Evolutionary conservation across 2,797 vertebrate species (phyloP).

Genomic region (Psittacula echo): DNA sequence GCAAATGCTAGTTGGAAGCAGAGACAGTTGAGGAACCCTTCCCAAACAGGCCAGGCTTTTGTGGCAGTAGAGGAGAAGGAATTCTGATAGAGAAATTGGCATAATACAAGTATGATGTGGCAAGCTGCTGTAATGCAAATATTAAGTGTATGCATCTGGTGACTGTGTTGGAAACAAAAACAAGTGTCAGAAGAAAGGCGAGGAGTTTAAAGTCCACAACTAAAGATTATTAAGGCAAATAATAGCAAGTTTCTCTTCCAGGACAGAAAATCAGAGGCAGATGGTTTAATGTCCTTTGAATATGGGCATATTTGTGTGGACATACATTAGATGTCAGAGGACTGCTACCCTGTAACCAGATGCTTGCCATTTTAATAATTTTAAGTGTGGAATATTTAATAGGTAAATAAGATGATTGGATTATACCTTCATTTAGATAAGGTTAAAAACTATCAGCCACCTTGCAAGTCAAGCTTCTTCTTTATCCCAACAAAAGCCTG

Average conservation of each 20-base stretch:
- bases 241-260: neutral
- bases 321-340: fast-evolving
- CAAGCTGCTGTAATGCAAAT: neutral
- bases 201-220: neutral
- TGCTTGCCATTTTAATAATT: neutral
- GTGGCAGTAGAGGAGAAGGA: neutral
- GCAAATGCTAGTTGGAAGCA: neutral
- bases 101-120: neutral
- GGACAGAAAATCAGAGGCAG: neutral
- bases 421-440: neutral
- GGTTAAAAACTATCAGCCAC: neutral
- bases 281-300: neutral
- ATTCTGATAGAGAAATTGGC: fast-evolving
- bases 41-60: neutral
- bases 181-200: neutral
- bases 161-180: neutral
- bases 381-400: neutral
- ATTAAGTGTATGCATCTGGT: fast-evolving
- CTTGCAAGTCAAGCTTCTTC: neutral
- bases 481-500: neutral
- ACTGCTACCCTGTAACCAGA: neutral
- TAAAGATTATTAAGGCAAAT: neutral
- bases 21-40: neutral
- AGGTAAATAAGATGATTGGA: neutral
- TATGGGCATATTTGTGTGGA: neutral